phyloP scores from a whole-genome alignment of 2,113 vertebrate genomes.

The Tricholaema leucomelas region DNA sequence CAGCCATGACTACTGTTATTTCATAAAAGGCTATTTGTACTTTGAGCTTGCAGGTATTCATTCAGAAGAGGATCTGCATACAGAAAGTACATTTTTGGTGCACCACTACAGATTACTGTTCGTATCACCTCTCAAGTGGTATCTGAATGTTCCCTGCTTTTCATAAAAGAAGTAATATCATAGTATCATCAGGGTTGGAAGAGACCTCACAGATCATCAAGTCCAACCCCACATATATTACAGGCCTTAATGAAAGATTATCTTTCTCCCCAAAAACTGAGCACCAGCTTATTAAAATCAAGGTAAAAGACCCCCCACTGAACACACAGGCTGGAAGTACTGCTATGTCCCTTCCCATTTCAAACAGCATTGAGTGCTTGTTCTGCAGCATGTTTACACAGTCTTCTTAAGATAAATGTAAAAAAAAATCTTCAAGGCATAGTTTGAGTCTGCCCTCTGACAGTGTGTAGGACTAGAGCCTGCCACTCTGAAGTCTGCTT shows the following conservation, averaged over 20 bases:
- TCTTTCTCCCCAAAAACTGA: neutral
- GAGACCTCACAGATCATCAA: too few relatives aligned
- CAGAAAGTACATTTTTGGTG: neutral
- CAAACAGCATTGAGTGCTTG: fast-evolving
- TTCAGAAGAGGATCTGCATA: neutral
- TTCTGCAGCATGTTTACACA: neutral
- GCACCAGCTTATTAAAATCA: neutral
- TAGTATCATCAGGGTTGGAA: too few relatives aligned
- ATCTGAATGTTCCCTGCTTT: neutral
- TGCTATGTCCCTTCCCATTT: neutral
- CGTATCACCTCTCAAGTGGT: neutral
- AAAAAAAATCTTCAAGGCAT: neutral
- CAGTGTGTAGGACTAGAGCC: neutral
- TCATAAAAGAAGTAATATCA: neutral
- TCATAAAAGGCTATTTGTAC: neutral
- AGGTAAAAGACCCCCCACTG: neutral
- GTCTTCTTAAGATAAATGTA: fast-evolving
- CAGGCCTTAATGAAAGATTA: neutral
- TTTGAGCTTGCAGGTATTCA: neutral
- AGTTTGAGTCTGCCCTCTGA: neutral
- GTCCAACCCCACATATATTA: too few relatives aligned
- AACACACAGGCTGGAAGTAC: neutral
- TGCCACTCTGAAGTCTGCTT: neutral
- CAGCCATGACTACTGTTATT: neutral
- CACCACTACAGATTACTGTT: neutral